Evolutionary conservation across 2,797 vertebrate genomes (phyloP).

Genomic region (Lutjanus argentimaculatus): DNA sequence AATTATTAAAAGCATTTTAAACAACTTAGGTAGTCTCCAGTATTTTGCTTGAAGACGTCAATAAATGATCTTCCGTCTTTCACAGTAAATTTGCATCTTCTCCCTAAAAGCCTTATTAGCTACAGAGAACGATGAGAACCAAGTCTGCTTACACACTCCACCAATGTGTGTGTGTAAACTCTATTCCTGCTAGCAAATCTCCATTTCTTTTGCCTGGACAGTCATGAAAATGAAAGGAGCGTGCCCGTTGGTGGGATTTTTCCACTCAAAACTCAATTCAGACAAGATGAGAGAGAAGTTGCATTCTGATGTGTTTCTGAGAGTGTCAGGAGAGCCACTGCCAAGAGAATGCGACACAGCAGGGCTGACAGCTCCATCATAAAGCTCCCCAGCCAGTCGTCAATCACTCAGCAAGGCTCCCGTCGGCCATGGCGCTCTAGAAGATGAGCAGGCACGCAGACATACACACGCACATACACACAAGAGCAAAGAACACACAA

Average conservation of each 20-base stretch:
- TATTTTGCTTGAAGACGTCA: conserved; percentile 4
- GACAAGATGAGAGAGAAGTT: conserved; percentile 66
- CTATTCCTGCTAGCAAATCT: conserved; percentile 35
- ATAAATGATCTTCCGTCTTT: neutral
- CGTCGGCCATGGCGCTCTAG: conserved; percentile 53
- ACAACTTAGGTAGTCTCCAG: neutral
- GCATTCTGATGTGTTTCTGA: conserved; percentile 71
- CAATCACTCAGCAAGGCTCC: conserved; percentile 81
- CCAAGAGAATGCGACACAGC: conserved; percentile 78
- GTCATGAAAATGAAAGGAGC: conserved; percentile 26
- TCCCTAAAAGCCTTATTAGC: conserved; percentile 14
- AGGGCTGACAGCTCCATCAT: conserved; percentile 84
- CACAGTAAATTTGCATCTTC: conserved; percentile 5
- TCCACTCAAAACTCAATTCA: conserved; percentile 66
- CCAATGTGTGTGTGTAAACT: conserved; percentile 18
- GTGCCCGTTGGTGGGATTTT: conserved; percentile 46
- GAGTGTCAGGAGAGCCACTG: conserved; percentile 74
- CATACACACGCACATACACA: conserved; percentile 34
- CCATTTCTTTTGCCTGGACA: conserved; percentile 40
- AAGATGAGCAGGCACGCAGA: conserved; percentile 57
- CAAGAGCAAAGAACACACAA: conserved; percentile 26
- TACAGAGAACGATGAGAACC: neutral
- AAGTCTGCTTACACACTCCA: conserved; percentile 21
- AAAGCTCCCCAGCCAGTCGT: conserved; percentile 78
- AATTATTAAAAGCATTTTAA: conserved; percentile 3